Percentiles rank a stretch among this genome's conserved stretches.
Conservation (phyloP, 2,113 vertebrate genomes). For the Oplegnathus fasciatus region DNA sequence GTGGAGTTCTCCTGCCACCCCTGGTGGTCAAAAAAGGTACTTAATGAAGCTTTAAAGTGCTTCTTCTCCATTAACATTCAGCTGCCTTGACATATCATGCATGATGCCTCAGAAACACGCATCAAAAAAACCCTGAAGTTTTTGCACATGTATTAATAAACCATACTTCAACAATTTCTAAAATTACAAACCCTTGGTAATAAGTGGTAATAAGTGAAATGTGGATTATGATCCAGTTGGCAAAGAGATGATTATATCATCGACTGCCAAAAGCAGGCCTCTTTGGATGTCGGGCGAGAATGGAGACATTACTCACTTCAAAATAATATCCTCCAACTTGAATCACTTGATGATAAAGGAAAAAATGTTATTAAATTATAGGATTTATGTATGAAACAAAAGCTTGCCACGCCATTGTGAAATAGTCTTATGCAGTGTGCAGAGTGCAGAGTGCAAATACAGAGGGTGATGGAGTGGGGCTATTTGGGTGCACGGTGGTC, state of each 20-base stretch:
- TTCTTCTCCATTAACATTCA: neutral
- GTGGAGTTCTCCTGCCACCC: neutral
- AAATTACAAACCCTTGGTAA: neutral
- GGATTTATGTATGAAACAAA: constrained; percentile 19
- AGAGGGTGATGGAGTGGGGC: constrained; percentile 20
- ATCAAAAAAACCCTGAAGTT: too few species aligned
- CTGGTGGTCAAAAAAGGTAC: neutral
- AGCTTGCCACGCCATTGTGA: neutral
- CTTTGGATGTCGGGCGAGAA: constrained; percentile 11
- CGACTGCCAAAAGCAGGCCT: constrained; percentile 6
- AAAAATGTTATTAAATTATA: constrained; percentile 3
- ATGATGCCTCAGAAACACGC: neutral
- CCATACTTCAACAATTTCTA: neutral
- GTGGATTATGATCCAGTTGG: constrained; percentile 1
- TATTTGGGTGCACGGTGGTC: constrained; percentile 19
- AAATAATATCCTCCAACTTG: neutral
- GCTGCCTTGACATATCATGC: too few species aligned
- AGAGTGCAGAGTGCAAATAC: constrained; percentile 19
- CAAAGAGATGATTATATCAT: neutral
- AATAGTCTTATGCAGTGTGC: neutral
- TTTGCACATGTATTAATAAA: neutral
- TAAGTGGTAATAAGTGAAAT: neutral
- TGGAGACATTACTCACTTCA: constrained; percentile 15
- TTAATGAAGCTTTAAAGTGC: neutral
- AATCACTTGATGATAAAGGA: neutral